Evolutionary conservation across 2,888 invertebrate genomes (phyloP), one percentile per base, ranked within the genome.

Genomic region (Caenorhabditis doughertyi): DNA sequence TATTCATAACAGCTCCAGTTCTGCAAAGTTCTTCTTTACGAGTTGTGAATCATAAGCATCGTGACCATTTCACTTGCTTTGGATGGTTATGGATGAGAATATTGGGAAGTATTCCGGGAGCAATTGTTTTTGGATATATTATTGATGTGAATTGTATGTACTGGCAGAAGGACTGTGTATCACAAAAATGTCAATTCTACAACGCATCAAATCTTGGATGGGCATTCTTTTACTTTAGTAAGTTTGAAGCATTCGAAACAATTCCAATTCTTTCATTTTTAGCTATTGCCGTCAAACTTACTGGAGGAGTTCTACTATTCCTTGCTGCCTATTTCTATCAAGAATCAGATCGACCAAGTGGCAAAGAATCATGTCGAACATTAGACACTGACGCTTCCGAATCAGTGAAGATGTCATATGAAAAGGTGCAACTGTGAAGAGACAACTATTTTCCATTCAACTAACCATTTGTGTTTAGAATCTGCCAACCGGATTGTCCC

Each of bases 31-130:
- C 84, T 8, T 81, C 84, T 13, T 71, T 87, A 4, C 79, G 84
- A 77, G 86, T 87, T 16, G 87, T 87, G 0, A 80, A 83, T 9
- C 83, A 84, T 60, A 77, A 83, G 35, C 87, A 87, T 47, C 74
- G 87, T 7, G 87, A 88, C 58, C 83, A 81, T 21, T 86, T 84
- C 82, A 82, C 86, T n/a, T 88, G 87, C 49, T 85, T 85, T 35
- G 86, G 86, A 2, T 88, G 87, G 87, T 51, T 88, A 8, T 86
- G 81, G 79, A 88, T 88, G 87, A 70, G 87, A 21, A 82, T 84
- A 42, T 62, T 79, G 13, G 86, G 86, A 55, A 85, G 85, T 56
- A 85, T 87, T 32, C 87, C 87, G 0, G 87, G 87, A 4, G 87
- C 85, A 11, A 79, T 86, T 51, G 58, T 83, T 0, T 87, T 87